These are phyloP conservation scores for Tursiops truncatus DNA, from an alignment of 2,113 vertebrate genomes.

Conservation along the genomic window DNA sequence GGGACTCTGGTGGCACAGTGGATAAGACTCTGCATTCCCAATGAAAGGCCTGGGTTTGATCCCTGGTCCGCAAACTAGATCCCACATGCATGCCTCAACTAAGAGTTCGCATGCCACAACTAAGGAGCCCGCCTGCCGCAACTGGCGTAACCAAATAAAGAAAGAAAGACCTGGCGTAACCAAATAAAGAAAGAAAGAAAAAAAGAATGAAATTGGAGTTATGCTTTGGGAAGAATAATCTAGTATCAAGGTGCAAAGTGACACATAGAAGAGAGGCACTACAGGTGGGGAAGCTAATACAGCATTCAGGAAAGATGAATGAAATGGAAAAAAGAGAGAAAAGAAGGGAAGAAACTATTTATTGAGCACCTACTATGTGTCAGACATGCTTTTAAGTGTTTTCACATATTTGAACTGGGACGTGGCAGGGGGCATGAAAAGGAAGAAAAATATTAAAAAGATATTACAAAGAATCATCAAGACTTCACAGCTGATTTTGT, in stretches of 20 bases:
- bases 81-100: too few relatives aligned
- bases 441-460: not conserved
- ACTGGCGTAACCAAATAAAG: too few relatives aligned
- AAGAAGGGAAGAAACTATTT: not conserved
- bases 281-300: not conserved
- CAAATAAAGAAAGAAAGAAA: too few relatives aligned
- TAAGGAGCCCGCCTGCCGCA: too few relatives aligned
- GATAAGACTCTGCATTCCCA: too few relatives aligned
- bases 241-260: not conserved
- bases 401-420: not conserved
- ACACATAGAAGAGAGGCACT: not conserved
- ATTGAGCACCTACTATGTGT: not conserved
- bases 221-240: not conserved
- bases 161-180: too few relatives aligned
- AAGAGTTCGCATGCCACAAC: too few relatives aligned
- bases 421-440: not conserved
- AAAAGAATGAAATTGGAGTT: not conserved
- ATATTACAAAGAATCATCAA: not conserved
- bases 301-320: not conserved
- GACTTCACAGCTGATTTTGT: not conserved
- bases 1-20: too few relatives aligned
- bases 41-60: too few relatives aligned
- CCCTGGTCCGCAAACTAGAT: too few relatives aligned
- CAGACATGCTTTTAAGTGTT: not conserved
- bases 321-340: not conserved